Percentiles rank a stretch among this genome's conserved stretches.
These are phyloP conservation scores for Mesoclemmys tuberculata DNA, from an alignment of 2,113 vertebrate genomes.

Conservation along the genomic window DNA sequence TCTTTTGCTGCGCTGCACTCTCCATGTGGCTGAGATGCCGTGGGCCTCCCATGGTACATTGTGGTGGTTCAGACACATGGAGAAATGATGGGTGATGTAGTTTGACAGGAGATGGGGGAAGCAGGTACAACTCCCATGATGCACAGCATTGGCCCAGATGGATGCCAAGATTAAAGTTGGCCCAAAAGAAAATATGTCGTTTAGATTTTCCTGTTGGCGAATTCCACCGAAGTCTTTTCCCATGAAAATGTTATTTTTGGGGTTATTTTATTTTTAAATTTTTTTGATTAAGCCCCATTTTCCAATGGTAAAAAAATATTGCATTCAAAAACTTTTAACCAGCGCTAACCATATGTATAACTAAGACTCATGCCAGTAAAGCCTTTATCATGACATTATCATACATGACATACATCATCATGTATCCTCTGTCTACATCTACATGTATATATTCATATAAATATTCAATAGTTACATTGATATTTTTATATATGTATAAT, in stretches of 20 bases:
- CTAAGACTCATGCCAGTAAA: conserved; percentile 43
- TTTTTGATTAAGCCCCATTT: neutral
- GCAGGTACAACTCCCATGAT: neutral
- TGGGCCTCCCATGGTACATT: neutral
- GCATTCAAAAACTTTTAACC: conserved; percentile 15
- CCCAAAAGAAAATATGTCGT: neutral
- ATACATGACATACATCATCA: conserved; percentile 1
- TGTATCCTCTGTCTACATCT: conserved; percentile 8
- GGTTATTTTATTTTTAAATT: no score
- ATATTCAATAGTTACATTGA: conserved; percentile 59
- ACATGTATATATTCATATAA: conserved; percentile 42
- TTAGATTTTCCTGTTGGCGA: neutral
- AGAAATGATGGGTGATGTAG: neutral
- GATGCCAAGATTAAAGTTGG: neutral
- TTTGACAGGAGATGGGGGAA: neutral
- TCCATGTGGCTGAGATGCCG: neutral
- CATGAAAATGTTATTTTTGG: neutral
- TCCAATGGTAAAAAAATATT: neutral
- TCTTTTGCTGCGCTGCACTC: neutral
- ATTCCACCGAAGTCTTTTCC: neutral
- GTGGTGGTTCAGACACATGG: neutral
- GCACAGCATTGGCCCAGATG: neutral
- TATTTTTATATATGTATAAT: conserved; percentile 57
- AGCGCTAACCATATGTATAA: neutral
- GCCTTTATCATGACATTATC: neutral